These are phyloP conservation scores for Marmota monax DNA, from an alignment of 2,113 vertebrate species.

Conservation along the genomic window DNA sequence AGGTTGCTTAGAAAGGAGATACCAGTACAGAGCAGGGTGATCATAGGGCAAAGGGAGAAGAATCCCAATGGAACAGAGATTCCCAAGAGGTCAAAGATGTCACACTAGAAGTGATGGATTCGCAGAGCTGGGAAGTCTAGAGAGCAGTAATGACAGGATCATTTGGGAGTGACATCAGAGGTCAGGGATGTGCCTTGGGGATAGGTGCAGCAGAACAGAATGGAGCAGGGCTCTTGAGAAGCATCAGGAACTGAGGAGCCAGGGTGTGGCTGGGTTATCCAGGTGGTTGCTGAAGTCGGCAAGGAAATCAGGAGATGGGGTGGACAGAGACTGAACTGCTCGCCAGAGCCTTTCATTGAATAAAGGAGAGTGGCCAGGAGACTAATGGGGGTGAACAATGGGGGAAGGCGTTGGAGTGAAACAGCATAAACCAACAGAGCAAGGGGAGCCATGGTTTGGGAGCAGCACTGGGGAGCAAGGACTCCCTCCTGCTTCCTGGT, in stretches of 20 bases:
- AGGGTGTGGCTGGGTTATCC: neutral
- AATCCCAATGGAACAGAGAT: neutral
- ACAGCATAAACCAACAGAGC: neutral
- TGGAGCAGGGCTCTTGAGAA: neutral
- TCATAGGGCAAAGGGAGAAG: neutral
- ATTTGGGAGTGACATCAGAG: neutral
- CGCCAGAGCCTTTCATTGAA: neutral
- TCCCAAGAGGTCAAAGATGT: neutral
- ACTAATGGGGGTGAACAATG: accelerated
- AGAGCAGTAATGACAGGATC: neutral
- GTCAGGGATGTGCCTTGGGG: neutral
- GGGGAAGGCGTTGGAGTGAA: neutral
- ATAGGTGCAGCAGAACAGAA: neutral
- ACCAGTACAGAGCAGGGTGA: neutral
- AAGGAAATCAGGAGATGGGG: neutral
- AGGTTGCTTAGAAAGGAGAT: neutral
- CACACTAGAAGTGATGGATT: neutral
- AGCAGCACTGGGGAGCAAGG: neutral
- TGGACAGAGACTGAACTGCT: neutral
- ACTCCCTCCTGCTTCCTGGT: neutral
- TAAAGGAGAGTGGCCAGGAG: neutral
- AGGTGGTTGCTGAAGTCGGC: neutral
- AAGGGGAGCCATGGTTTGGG: neutral
- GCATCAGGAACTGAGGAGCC: neutral
- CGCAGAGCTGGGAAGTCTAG: neutral